These are phyloP conservation scores for Cryptoblepharus egeriae DNA, from an alignment of 2,797 vertebrate genomes.

Conservation along the genomic window DNA sequence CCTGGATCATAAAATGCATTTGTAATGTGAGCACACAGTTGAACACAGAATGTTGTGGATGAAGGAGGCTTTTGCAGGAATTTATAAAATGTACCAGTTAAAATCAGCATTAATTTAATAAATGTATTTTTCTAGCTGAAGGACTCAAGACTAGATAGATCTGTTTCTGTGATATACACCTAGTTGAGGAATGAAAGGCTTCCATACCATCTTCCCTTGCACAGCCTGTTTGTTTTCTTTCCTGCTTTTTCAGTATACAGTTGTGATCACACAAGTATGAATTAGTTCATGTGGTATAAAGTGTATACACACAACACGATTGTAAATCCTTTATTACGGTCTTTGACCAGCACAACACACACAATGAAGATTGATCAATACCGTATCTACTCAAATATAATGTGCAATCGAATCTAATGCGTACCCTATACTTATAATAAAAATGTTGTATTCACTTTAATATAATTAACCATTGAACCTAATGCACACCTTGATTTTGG, in stretches of 20 bases:
- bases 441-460: no score
- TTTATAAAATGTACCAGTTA: not conserved
- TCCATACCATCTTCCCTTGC: not conserved
- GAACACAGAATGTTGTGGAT: not conserved
- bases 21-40: not conserved
- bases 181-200: not conserved
- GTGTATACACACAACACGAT: not conserved
- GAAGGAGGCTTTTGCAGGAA: not conserved
- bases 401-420: no score
- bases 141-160: not conserved
- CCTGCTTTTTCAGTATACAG: not conserved
- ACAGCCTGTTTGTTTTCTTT: not conserved
- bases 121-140: not conserved
- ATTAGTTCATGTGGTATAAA: not conserved
- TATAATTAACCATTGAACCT: no score
- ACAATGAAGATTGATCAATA: not conserved
- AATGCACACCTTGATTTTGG: no score
- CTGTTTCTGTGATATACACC: not conserved
- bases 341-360: no score
- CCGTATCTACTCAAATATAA: no score
- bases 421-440: no score
- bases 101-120: not conserved
- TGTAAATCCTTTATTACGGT: no score
- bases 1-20: not conserved
- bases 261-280: not conserved